phyloP scores from a whole-genome alignment of 2,113 vertebrate genomes.

The Litocranius walleri region DNA sequence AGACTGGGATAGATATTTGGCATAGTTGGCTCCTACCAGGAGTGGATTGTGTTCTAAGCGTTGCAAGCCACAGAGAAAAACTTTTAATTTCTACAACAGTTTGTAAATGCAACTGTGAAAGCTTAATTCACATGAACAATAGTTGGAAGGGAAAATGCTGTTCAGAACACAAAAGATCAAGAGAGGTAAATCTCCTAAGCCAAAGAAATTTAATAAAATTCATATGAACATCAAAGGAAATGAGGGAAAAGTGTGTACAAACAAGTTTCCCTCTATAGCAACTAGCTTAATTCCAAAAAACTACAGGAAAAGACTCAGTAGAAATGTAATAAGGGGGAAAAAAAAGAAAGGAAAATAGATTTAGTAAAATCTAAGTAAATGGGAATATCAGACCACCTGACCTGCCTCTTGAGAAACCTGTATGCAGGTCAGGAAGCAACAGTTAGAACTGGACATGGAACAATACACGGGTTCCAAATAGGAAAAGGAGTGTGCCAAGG shows the following conservation, averaged over 20 bases:
- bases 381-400: too few species aligned
- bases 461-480: too few species aligned
- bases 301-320: not conserved
- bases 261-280: not conserved
- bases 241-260: not conserved
- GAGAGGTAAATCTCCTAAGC: not conserved
- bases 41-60: not conserved
- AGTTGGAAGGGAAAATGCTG: not conserved
- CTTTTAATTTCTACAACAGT: constrained; percentile 18
- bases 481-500: too few species aligned
- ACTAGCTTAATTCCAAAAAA: constrained; percentile 30
- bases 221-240: not conserved
- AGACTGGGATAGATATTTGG: not conserved
- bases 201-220: constrained; percentile 18
- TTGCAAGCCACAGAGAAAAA: not conserved
- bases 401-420: too few species aligned
- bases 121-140: not conserved
- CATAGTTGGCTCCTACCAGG: not conserved
- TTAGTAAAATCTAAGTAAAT: not conserved
- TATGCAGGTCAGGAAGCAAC: too few species aligned
- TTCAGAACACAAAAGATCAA: constrained; percentile 9
- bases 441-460: too few species aligned
- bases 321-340: not conserved
- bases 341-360: not conserved
- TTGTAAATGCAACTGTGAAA: constrained; percentile 7